Percentiles rank a stretch among this genome's conserved stretches.
These are phyloP conservation scores for Petromus typicus DNA, from an alignment of 2,113 vertebrate genomes.

Conservation along the genomic window DNA sequence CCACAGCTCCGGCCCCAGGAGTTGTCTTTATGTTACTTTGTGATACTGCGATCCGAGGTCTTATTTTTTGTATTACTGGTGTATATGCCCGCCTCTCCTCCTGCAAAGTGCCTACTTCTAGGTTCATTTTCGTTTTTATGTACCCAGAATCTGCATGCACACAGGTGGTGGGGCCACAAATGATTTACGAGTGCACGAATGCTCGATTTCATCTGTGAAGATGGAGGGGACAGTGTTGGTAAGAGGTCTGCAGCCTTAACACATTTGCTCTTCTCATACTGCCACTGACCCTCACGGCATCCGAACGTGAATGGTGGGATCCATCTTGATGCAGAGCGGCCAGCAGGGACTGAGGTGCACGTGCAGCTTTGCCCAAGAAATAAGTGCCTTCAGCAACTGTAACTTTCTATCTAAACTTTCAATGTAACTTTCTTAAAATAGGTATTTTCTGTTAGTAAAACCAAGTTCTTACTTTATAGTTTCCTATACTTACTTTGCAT, in stretches of 20 bases:
- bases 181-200: slow-evolving; percentile 1
- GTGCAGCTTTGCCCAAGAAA: not conserved
- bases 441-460: slow-evolving; percentile 29
- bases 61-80: not conserved
- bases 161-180: not conserved
- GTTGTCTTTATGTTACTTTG: not conserved
- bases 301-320: not conserved
- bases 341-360: not conserved
- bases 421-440: not conserved
- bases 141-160: not conserved
- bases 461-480: not conserved
- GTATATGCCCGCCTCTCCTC: not conserved
- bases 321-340: slow-evolving; percentile 11
- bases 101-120: not conserved
- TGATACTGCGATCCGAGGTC: not conserved
- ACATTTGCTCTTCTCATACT: slow-evolving; percentile 31
- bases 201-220: not conserved
- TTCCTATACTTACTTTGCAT: not conserved
- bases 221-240: not conserved
- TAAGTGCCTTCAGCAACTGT: slow-evolving; percentile 3
- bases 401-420: not conserved
- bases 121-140: slow-evolving; percentile 17
- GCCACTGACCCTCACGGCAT: not conserved
- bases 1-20: not conserved
- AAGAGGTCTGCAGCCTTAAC: slow-evolving; percentile 46